A percentile compares a stretch with the other conserved stretches of the same genome.
These are phyloP conservation scores for Hydrotaea diabolus DNA, from an alignment of 2,888 invertebrate species.

Conservation along the genomic window DNA sequence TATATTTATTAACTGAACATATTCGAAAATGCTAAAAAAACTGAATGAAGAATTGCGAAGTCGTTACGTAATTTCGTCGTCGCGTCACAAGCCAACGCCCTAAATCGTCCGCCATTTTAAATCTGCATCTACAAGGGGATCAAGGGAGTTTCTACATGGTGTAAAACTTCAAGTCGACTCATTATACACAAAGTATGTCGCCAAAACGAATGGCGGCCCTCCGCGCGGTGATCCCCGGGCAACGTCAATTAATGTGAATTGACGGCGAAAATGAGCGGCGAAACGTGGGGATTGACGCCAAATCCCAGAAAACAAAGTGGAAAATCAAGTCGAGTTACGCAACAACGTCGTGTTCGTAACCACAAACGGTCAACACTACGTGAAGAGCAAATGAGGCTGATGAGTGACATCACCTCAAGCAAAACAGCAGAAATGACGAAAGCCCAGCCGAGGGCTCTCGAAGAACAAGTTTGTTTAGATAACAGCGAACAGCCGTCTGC, in stretches of 20 bases:
- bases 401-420: conserved; percentile 2
- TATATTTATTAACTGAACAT: no score
- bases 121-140: conserved; percentile 46
- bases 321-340: neutral
- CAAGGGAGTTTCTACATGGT: conserved; percentile 51
- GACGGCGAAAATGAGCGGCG: conserved; percentile 67
- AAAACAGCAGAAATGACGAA: neutral
- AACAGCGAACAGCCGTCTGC: no score
- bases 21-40: neutral
- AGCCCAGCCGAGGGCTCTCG: neutral
- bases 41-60: neutral
- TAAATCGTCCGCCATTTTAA: neutral
- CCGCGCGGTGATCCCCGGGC: conserved; percentile 67
- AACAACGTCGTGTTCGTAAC: neutral
- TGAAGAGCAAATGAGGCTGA: neutral
- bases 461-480: neutral
- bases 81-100: neutral
- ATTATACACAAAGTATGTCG: conserved; percentile 63
- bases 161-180: conserved; percentile 65
- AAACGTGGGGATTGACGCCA: conserved; percentile 15
- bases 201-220: conserved; percentile 48
- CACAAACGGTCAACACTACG: neutral
- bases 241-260: conserved; percentile 58
- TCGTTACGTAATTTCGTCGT: neutral
- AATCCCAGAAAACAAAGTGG: conserved; percentile 19